A percentile compares a stretch with the other conserved stretches of the same genome.
These are phyloP conservation scores for Erpobdella octoculata DNA, from an alignment of 2,888 invertebrate genomes.

Conservation along the genomic window DNA sequence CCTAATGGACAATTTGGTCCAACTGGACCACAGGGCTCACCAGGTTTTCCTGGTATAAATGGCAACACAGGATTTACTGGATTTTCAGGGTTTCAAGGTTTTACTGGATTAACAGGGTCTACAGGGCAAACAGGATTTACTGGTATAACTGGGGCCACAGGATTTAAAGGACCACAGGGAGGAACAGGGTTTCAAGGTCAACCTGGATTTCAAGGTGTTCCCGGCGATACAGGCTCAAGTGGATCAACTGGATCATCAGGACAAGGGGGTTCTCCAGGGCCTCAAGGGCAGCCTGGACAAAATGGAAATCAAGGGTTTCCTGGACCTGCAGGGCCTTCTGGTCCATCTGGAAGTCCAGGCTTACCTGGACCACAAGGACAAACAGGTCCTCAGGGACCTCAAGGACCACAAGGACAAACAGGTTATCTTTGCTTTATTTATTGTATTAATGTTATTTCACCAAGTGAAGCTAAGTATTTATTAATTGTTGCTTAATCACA, in stretches of 20 bases:
- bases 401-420: constrained; percentile 26
- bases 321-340: constrained; percentile 28
- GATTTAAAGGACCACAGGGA: constrained; percentile 31
- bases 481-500: too few relatives aligned
- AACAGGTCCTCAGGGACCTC: constrained; percentile 28
- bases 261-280: constrained; percentile 28
- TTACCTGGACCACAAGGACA: constrained; percentile 27
- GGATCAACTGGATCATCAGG: constrained; percentile 29
- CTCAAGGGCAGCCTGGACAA: constrained; percentile 27
- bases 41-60: constrained; percentile 31
- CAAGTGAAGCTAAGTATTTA: too few relatives aligned
- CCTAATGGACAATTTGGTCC: constrained; percentile 29
- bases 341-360: constrained; percentile 21
- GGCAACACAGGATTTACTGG: constrained; percentile 31
- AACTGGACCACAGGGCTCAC: constrained; percentile 29
- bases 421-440: too few relatives aligned
- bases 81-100: constrained; percentile 30
- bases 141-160: too few relatives aligned
- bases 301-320: constrained; percentile 19
- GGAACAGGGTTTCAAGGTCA: too few relatives aligned
- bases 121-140: constrained; percentile 24
- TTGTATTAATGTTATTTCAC: too few relatives aligned
- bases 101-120: constrained; percentile 28
- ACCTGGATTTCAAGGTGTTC: constrained; percentile 22
- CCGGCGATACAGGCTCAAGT: constrained; percentile 21